phyloP scores from a whole-genome alignment of 2,113 vertebrate genomes.

The Bostrychus sinensis region DNA sequence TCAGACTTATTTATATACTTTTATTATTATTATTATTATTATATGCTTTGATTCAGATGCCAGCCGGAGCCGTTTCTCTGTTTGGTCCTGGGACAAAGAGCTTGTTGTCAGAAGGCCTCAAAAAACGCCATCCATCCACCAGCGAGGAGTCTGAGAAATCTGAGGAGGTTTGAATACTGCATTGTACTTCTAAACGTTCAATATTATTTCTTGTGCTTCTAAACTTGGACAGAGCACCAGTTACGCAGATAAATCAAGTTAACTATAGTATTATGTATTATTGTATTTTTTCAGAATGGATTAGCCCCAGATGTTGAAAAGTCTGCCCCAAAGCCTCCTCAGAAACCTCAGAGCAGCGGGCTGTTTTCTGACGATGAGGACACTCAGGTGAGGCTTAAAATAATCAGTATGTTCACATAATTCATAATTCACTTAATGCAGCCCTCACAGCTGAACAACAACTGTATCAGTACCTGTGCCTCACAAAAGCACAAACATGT shows the following conservation, averaged over 20 bases:
- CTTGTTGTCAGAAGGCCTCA: slow-evolving; percentile 75
- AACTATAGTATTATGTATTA: background rate
- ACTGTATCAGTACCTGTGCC: no score
- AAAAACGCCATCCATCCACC: slow-evolving; percentile 67
- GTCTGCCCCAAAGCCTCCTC: slow-evolving; percentile 60
- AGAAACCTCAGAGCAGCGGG: slow-evolving; percentile 76
- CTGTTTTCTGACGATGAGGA: slow-evolving; percentile 97
- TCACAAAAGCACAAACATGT: no score
- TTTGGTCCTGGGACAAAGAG: slow-evolving; percentile 80
- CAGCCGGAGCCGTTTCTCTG: slow-evolving; percentile 78
- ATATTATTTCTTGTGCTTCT: no score
- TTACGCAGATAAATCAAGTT: no score
- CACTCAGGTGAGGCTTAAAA: slow-evolving; percentile 79
- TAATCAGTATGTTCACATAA: no score
- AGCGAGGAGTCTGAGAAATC: slow-evolving; percentile 75
- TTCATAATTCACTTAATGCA: no score
- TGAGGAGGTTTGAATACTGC: slow-evolving; percentile 72
- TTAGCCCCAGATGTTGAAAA: slow-evolving; percentile 72
- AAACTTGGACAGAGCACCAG: no score
- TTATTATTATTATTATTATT: no score
- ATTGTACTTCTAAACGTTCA: slow-evolving; percentile 1
- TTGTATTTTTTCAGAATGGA: slow-evolving; percentile 68
- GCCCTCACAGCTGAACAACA: no score
- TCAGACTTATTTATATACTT: background rate
- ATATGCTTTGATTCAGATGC: slow-evolving; percentile 64